These are phyloP conservation scores for Chamaea fasciata DNA, from an alignment of 2,113 vertebrate genomes.

Conservation along the genomic window DNA sequence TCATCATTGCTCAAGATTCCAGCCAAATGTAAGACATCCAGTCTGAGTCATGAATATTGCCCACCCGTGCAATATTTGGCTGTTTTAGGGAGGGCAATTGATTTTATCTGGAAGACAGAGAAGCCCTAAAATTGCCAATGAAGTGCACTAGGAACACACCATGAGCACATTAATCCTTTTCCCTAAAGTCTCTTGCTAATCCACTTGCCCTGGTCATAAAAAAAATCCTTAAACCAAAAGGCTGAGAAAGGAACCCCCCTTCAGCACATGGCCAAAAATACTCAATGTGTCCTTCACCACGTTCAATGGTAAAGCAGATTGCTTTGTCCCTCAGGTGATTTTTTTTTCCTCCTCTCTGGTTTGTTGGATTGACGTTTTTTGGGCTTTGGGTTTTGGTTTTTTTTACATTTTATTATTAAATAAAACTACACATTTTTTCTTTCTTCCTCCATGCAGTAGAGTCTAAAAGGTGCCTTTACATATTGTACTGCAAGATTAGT, in stretches of 20 bases:
- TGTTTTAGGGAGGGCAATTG: background rate
- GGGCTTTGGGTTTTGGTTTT: no score
- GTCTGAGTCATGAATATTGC: background rate
- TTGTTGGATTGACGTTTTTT: background rate
- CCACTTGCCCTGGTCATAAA: background rate
- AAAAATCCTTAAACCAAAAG: background rate
- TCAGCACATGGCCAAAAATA: background rate
- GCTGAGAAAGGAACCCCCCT: background rate
- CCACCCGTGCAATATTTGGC: background rate
- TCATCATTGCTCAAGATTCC: background rate
- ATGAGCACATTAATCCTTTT: background rate
- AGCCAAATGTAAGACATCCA: background rate
- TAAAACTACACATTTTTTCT: background rate
- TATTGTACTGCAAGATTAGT: background rate
- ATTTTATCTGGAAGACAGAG: background rate
- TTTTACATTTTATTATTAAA: background rate
- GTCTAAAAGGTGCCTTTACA: background rate
- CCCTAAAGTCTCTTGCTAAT: background rate
- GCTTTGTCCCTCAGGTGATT: background rate
- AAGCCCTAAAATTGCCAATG: background rate
- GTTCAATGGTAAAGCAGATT: background rate
- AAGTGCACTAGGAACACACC: background rate
- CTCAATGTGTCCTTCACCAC: background rate
- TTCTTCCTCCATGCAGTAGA: background rate
- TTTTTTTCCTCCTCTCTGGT: background rate